phyloP scores from a whole-genome alignment of 2,797 vertebrate species.

The Eulemur rubriventer region DNA sequence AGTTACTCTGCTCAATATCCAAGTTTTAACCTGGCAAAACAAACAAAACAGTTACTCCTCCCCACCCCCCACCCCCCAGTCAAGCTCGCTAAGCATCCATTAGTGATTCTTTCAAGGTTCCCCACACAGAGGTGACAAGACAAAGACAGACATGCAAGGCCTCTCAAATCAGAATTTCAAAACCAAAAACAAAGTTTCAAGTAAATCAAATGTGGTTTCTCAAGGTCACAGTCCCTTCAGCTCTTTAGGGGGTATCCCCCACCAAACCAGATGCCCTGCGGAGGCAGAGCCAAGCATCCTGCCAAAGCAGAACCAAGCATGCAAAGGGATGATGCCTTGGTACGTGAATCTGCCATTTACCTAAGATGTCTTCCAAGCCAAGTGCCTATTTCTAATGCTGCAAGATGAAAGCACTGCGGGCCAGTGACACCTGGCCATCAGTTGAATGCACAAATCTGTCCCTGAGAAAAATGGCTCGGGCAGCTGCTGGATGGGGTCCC shows the following conservation, averaged over 20 bases:
- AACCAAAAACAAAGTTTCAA: not conserved
- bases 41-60: not conserved
- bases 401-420: no score
- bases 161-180: not conserved
- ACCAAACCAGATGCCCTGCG: not conserved
- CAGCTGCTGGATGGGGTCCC: no score
- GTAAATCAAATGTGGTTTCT: not conserved
- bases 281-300: not conserved
- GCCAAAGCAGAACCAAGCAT: not conserved
- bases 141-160: not conserved
- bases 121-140: not conserved
- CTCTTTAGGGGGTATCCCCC: not conserved
- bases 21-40: not conserved
- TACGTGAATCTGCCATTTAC: not conserved
- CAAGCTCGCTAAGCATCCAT: not conserved
- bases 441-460: no score
- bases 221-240: not conserved
- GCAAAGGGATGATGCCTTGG: not conserved
- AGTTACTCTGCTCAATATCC: not conserved
- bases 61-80: no score
- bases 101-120: not conserved
- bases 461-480: no score
- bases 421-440: no score
- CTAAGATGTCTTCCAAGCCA: no score
- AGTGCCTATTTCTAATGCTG: no score